Conservation (phyloP, 2,113 vertebrate species). For the Madoqua kirkii region DNA sequence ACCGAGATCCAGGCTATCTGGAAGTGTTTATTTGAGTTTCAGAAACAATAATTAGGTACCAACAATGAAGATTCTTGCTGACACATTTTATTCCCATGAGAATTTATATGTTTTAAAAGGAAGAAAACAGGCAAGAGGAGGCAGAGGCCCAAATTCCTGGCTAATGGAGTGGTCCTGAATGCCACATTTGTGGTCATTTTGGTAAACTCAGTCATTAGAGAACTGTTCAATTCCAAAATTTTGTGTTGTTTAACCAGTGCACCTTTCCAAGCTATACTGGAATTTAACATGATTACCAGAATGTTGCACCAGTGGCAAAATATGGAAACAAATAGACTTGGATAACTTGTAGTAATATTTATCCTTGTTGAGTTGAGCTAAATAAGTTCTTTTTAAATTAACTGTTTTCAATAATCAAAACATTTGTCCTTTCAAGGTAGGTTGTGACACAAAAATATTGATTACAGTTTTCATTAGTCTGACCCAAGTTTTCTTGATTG, state of each 20-base stretch:
- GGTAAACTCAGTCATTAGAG: not conserved
- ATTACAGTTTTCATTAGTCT: not conserved
- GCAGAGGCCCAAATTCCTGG: not conserved
- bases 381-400: not conserved
- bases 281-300: not conserved
- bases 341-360: not conserved
- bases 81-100: not conserved
- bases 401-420: not conserved
- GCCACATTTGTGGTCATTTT: not conserved
- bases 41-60: not conserved
- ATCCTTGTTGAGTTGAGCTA: not conserved
- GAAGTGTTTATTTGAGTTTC: not conserved
- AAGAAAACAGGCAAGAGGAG: not conserved
- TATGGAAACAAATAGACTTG: not conserved
- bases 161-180: not conserved
- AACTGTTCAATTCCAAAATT: not conserved
- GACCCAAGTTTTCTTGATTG: not conserved
- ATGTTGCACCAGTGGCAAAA: not conserved
- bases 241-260: not conserved
- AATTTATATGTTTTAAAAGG: not conserved
- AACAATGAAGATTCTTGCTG: not conserved
- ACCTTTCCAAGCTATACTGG: not conserved
- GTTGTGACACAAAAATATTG: not conserved
- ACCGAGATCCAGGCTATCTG: not conserved
- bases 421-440: not conserved